These are phyloP conservation scores for Melitaea athalia DNA, from an alignment of 2,888 invertebrate species.

Conservation along the genomic window DNA sequence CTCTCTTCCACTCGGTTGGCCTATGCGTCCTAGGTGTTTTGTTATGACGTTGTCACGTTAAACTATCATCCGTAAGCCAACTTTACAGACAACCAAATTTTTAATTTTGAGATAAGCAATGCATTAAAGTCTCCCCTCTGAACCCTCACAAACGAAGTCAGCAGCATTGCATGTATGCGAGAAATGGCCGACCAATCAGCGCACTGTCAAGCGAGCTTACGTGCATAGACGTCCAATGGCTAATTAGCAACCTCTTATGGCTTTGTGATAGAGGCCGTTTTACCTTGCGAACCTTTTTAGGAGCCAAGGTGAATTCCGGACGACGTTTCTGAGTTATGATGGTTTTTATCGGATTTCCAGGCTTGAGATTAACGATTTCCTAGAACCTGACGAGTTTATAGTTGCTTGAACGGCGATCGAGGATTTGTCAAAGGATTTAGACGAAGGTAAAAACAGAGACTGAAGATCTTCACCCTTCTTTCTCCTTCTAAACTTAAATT, in stretches of 20 bases:
- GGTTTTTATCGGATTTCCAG: slow-evolving; percentile 8
- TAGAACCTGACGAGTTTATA: background rate
- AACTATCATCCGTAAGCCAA: too few species aligned
- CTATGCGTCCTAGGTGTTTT: too few species aligned
- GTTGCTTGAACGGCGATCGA: background rate
- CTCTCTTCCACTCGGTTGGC: too few species aligned
- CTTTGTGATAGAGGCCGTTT: slow-evolving; percentile 17
- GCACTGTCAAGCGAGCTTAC: slow-evolving; percentile 15
- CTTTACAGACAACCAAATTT: too few species aligned
- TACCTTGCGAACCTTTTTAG: slow-evolving; percentile 30
- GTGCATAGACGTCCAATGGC: slow-evolving; percentile 32
- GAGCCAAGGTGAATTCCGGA: slow-evolving; percentile 30
- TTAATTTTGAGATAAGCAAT: too few species aligned
- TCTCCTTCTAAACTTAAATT: too few species aligned
- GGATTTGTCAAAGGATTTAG: slow-evolving; percentile 2
- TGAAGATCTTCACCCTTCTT: too few species aligned
- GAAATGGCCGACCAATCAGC: background rate
- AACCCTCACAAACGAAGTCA: background rate
- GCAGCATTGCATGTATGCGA: background rate
- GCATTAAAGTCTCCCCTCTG: background rate
- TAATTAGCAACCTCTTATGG: slow-evolving; percentile 34
- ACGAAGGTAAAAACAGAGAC: background rate
- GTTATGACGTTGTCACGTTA: too few species aligned
- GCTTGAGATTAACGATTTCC: background rate
- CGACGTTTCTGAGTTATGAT: slow-evolving; percentile 3